Conservation (phyloP, 2,888 invertebrate genomes). For the Cerastoderma edule region DNA sequence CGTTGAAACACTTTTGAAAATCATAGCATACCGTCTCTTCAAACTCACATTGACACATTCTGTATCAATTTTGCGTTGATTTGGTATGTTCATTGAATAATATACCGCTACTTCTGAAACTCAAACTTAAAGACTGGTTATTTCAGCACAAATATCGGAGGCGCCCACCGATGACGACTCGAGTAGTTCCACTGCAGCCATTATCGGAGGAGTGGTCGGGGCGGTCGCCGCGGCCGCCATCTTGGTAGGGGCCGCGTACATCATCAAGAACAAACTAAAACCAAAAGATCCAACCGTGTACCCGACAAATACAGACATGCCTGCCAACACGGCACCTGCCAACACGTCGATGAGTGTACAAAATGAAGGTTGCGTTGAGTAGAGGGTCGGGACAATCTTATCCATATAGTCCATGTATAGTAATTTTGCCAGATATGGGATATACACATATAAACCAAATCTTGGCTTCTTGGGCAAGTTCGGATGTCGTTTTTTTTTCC, state of each 20-base stretch:
- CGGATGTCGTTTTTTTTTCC: too few species aligned
- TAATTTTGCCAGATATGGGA: too few species aligned
- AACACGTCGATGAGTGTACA: neutral
- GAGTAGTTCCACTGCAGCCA: slow-evolving; percentile 16
- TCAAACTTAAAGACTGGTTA: too few species aligned
- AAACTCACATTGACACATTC: too few species aligned
- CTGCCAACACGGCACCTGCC: slow-evolving; percentile 10
- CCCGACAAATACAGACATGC: slow-evolving; percentile 17
- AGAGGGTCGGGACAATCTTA: too few species aligned
- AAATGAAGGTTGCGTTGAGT: neutral
- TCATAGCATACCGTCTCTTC: too few species aligned
- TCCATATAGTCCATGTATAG: too few species aligned
- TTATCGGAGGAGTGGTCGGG: slow-evolving; percentile 45
- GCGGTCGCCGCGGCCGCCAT: slow-evolving; percentile 34
- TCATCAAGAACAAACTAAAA: slow-evolving; percentile 31
- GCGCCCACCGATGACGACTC: slow-evolving; percentile 8
- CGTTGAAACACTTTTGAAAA: too few species aligned
- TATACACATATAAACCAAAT: too few species aligned
- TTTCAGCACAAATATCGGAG: slow-evolving; percentile 29
- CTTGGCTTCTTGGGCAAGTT: too few species aligned
- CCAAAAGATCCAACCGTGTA: slow-evolving; percentile 40
- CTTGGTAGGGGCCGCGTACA: slow-evolving; percentile 15
- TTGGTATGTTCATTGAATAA: neutral
- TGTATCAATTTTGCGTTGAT: neutral
- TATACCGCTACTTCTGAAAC: too few species aligned